Conservation (phyloP, 2,113 vertebrate genomes). For the Oreochromis aureus region DNA sequence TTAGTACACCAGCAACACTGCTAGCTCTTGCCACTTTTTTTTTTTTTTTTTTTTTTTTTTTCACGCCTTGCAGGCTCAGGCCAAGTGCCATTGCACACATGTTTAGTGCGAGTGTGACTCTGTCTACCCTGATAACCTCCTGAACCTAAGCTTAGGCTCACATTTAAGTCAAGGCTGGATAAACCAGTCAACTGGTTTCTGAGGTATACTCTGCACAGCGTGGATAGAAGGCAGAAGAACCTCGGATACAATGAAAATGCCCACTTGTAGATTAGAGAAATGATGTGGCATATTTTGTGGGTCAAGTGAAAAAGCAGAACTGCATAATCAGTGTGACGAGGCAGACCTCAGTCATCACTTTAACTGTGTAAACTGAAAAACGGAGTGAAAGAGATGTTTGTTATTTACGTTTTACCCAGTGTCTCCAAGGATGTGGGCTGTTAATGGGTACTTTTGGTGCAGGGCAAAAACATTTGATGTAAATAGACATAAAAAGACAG, state of each 20-base stretch:
- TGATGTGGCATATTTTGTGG: neutral
- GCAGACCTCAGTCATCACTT: neutral
- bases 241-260: neutral
- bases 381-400: neutral
- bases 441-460: constrained; percentile 19
- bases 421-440: neutral
- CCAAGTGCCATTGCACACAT: neutral
- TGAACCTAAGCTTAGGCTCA: neutral
- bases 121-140: neutral
- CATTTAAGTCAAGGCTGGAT: neutral
- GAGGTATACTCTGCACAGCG: neutral
- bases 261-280: neutral
- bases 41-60: neutral
- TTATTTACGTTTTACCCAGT: constrained; percentile 46
- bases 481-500: neutral
- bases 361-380: neutral
- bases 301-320: neutral
- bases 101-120: neutral
- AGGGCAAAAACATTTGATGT: neutral
- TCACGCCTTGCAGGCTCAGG: neutral
- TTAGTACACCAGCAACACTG: neutral
- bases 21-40: neutral
- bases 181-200: neutral
- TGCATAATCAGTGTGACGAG: neutral
- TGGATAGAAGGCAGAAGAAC: neutral